Evolutionary conservation across 2,797 vertebrate species (phyloP).

Genomic region (Parauchenoglanis ngamensis): DNA sequence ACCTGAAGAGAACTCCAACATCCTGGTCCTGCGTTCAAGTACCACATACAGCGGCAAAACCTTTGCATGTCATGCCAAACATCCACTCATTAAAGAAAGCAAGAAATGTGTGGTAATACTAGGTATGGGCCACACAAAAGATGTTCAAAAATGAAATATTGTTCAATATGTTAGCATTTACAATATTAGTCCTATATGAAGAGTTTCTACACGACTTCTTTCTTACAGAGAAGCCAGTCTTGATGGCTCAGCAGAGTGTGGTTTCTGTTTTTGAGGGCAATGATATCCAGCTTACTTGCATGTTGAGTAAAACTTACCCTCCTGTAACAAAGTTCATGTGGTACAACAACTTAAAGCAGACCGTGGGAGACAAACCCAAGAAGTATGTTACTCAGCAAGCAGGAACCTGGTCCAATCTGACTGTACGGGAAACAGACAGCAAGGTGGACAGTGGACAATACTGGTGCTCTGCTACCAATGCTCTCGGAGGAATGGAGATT

Average conservation of each 20-base stretch:
- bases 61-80: slow-evolving; percentile 79
- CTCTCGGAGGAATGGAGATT: slow-evolving; percentile 80
- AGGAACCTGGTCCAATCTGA: slow-evolving; percentile 78
- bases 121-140: slow-evolving; percentile 64
- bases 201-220: not conserved
- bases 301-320: slow-evolving; percentile 66
- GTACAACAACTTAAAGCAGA: slow-evolving; percentile 77
- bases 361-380: slow-evolving; percentile 63
- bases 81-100: slow-evolving; percentile 73
- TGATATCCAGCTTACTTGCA: slow-evolving; percentile 80
- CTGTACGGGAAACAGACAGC: slow-evolving; percentile 76
- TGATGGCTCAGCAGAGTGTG: slow-evolving; percentile 73
- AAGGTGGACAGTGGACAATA: slow-evolving; percentile 78
- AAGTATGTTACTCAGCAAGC: slow-evolving; percentile 78
- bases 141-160: slow-evolving; percentile 1
- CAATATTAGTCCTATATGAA: not conserved
- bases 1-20: slow-evolving; percentile 69
- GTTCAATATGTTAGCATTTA: not conserved
- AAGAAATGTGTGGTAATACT: slow-evolving; percentile 78
- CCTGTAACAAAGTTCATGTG: slow-evolving; percentile 72
- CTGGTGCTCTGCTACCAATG: slow-evolving; percentile 81
- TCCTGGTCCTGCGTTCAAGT: slow-evolving; percentile 77
- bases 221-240: slow-evolving; percentile 76
- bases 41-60: slow-evolving; percentile 69
- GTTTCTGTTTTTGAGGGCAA: slow-evolving; percentile 83